These are phyloP conservation scores for Agraylea sexmaculata DNA, from an alignment of 1,140 invertebrate species.

Conservation along the genomic window DNA sequence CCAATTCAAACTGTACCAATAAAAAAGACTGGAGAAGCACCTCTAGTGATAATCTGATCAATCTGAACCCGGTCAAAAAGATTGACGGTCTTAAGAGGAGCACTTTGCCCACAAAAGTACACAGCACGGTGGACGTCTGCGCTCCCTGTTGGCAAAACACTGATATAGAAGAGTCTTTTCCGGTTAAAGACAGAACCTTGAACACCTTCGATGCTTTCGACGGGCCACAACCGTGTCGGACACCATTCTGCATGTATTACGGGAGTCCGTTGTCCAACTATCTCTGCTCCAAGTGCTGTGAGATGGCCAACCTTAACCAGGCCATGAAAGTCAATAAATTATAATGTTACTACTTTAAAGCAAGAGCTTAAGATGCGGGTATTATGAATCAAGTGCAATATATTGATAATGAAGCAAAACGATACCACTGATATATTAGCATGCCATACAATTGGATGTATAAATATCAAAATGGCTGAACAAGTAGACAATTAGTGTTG, in stretches of 20 bases:
- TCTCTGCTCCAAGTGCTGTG: constrained; percentile 33
- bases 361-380: too few relatives aligned
- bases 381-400: too few relatives aligned
- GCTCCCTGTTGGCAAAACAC: constrained; percentile 14
- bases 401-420: too few relatives aligned
- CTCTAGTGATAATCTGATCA: constrained; percentile 12
- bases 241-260: constrained; percentile 35
- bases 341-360: too few relatives aligned
- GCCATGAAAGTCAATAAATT: constrained; percentile 13
- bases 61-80: constrained; percentile 1
- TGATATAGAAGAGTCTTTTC: constrained; percentile 11
- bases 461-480: too few relatives aligned
- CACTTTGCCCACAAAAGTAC: constrained; percentile 17
- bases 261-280: constrained; percentile 32
- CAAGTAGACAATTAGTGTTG: too few relatives aligned
- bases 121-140: constrained; percentile 8
- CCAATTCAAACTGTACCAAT: constrained; percentile 6
- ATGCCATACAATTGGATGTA: too few relatives aligned
- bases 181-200: constrained; percentile 3
- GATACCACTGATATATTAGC: too few relatives aligned
- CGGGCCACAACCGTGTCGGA: constrained; percentile 28
- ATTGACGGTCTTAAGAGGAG: constrained; percentile 16
- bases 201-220: constrained; percentile 7
- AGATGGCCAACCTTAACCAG: constrained; percentile 12
- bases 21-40: constrained; percentile 13